A percentile compares a stretch with the other conserved stretches of the same genome.
Evolutionary conservation across 1,140 invertebrate species (phyloP).

Genomic region (Thaumetopoea pityocampa): DNA sequence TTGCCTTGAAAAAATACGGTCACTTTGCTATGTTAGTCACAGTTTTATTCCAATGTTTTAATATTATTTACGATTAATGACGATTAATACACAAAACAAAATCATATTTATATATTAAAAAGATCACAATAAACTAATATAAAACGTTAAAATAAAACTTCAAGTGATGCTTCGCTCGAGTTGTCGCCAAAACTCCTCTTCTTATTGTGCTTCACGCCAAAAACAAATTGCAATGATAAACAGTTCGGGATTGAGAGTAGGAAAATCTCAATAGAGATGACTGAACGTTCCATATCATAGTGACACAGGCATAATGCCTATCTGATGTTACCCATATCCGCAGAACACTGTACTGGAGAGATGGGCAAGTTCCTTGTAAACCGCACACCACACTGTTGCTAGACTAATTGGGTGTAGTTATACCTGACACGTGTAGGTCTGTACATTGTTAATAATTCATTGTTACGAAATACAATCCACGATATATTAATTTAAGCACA

Average conservation of each 20-base stretch:
- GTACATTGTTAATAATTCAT: constrained; percentile 9
- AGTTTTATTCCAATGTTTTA: too few species aligned
- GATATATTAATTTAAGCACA: constrained; percentile 4
- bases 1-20: too few species aligned
- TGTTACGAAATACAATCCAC: constrained; percentile 10
- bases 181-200: too few species aligned
- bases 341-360: constrained; percentile 6
- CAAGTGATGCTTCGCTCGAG: too few species aligned
- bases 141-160: too few species aligned
- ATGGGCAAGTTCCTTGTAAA: constrained; percentile 11
- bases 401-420: constrained; percentile 17
- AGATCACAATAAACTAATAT: too few species aligned
- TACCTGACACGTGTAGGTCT: constrained; percentile 16
- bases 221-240: too few species aligned
- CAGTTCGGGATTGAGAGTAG: background rate
- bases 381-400: constrained; percentile 14
- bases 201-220: too few species aligned
- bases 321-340: constrained; percentile 8
- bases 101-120: too few species aligned
- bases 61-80: too few species aligned
- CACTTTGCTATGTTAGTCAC: too few species aligned
- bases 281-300: constrained; percentile 1
- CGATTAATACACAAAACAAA: too few species aligned
- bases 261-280: constrained; percentile 1
- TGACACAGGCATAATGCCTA: constrained; percentile 8